Evolutionary conservation across 2,888 invertebrate genomes (phyloP).

Genomic region (Orgyia antiqua): DNA sequence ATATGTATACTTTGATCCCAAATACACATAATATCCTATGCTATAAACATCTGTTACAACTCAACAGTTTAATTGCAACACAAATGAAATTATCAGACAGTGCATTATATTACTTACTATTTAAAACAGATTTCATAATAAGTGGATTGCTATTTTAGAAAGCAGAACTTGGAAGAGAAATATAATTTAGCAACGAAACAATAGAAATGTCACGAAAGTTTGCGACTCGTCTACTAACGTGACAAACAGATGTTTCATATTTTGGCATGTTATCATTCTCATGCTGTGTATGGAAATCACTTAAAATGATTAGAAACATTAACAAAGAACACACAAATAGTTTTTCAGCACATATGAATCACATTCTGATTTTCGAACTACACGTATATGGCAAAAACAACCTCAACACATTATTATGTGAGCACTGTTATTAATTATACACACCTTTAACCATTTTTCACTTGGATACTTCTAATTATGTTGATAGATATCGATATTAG

Average conservation of each 20-base stretch:
- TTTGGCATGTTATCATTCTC: slow-evolving; percentile 5
- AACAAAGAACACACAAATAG: too few relatives aligned
- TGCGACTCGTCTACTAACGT: slow-evolving; percentile 1
- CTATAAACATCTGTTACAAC: too few relatives aligned
- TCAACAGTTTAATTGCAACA: too few relatives aligned
- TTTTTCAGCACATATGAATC: too few relatives aligned
- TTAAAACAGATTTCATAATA: background rate
- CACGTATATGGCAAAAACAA: background rate
- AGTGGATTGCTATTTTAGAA: too few relatives aligned
- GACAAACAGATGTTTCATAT: slow-evolving; percentile 11
- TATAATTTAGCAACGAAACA: background rate
- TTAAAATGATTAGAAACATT: too few relatives aligned
- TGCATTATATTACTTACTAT: too few relatives aligned
- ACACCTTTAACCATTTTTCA: slow-evolving; percentile 39
- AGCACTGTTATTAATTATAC: slow-evolving; percentile 12
- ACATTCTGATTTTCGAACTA: background rate
- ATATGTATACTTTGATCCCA: too few relatives aligned
- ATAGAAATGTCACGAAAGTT: slow-evolving; percentile 1
- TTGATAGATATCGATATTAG: slow-evolving; percentile 18
- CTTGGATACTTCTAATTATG: slow-evolving; percentile 16
- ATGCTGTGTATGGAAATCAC: too few relatives aligned
- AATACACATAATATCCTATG: too few relatives aligned
- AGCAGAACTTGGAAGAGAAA: too few relatives aligned
- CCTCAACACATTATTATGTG: background rate
- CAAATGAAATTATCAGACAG: too few relatives aligned